phyloP scores from a whole-genome alignment of 2,888 invertebrate genomes.

The Trachelus stipa region DNA sequence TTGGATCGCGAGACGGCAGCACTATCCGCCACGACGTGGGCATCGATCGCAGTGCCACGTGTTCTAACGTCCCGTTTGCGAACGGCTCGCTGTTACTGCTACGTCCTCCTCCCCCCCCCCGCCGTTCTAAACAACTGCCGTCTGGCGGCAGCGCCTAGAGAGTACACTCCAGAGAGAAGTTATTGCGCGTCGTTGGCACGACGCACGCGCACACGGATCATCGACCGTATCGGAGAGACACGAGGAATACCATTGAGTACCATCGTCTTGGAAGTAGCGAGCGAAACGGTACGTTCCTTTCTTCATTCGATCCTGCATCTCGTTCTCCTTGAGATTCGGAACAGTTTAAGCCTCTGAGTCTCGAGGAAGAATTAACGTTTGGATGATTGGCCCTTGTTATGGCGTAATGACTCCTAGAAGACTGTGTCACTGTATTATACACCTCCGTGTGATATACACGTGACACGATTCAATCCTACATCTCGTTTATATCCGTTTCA shows the following conservation, averaged over 20 bases:
- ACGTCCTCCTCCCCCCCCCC: too few relatives aligned
- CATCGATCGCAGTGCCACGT: conserved; percentile 6
- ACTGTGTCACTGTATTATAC: neutral
- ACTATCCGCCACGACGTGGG: conserved; percentile 5
- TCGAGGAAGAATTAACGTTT: neutral
- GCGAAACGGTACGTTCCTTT: neutral
- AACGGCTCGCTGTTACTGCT: neutral
- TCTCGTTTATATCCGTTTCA: neutral
- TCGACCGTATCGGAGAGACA: neutral
- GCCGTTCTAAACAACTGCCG: neutral
- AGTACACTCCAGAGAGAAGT: neutral
- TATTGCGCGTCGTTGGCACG: neutral
- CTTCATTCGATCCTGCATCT: neutral
- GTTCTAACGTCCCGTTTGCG: neutral
- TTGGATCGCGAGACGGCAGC: conserved; percentile 10
- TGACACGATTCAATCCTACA: neutral
- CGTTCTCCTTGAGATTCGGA: neutral
- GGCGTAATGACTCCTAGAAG: neutral
- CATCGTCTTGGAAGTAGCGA: neutral
- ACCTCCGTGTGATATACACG: neutral
- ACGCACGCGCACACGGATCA: neutral
- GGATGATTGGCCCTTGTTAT: neutral
- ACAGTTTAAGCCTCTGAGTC: neutral
- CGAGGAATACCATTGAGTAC: too few relatives aligned
- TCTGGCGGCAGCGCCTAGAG: neutral